These are phyloP conservation scores for Baronia brevicornis DNA, from an alignment of 2,888 invertebrate species.

Conservation along the genomic window DNA sequence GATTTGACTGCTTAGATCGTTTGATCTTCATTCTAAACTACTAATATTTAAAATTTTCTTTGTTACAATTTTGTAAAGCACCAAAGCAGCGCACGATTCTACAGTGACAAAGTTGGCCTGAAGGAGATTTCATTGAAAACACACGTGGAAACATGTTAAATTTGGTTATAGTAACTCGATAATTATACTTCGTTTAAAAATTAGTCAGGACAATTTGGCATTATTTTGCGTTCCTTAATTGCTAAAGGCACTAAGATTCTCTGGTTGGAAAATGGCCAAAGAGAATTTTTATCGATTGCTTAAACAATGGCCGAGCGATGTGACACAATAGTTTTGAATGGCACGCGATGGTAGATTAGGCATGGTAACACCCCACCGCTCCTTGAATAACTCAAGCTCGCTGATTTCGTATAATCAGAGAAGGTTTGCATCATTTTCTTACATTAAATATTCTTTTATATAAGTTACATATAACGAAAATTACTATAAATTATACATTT, in stretches of 20 bases:
- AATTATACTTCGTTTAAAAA: conserved; percentile 22
- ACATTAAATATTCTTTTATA: too few species aligned
- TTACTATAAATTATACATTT: too few species aligned
- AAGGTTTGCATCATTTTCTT: conserved; percentile 11
- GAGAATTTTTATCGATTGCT: conserved; percentile 62
- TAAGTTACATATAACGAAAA: too few species aligned
- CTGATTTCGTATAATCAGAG: conserved; percentile 15
- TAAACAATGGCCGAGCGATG: conserved; percentile 59
- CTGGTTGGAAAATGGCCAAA: conserved; percentile 61
- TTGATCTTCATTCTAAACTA: too few species aligned
- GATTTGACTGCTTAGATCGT: too few species aligned
- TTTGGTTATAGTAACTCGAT: too few species aligned
- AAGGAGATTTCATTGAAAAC: too few species aligned
- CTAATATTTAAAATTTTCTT: too few species aligned
- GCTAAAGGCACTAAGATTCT: conserved; percentile 24
- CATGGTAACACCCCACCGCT: conserved; percentile 43
- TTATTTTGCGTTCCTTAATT: conserved; percentile 15
- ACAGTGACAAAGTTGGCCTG: too few species aligned
- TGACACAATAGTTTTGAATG: conserved; percentile 66
- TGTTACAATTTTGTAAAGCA: too few species aligned
- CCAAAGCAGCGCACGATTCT: too few species aligned
- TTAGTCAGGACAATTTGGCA: conserved; percentile 8
- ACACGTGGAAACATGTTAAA: too few species aligned
- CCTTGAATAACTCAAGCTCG: conserved; percentile 10
- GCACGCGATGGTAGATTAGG: conserved; percentile 70